These are phyloP conservation scores for Harpagifer antarcticus DNA, from an alignment of 2,797 vertebrate genomes.

Conservation along the genomic window DNA sequence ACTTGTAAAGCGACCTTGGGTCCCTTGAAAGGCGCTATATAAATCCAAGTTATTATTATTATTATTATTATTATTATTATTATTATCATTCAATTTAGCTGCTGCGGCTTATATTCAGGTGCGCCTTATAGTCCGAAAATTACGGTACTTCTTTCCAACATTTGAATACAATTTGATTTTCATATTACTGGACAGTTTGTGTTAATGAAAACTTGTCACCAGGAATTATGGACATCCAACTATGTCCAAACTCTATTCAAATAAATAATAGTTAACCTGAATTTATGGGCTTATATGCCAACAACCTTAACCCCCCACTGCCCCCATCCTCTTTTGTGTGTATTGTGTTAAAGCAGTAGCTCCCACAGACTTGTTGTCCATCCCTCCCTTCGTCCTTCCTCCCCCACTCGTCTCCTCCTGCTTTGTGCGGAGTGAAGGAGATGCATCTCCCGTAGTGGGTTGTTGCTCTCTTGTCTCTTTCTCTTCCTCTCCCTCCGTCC, in stretches of 20 bases:
- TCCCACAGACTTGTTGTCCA: conserved; percentile 28
- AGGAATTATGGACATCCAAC: not conserved
- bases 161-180: not conserved
- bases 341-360: conserved; percentile 31
- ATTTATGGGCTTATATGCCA: not conserved
- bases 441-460: conserved; percentile 53
- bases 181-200: not conserved
- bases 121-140: no score
- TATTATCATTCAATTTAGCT: no score
- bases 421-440: conserved; percentile 46
- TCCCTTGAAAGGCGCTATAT: no score
- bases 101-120: no score
- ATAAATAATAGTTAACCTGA: conserved; percentile 8
- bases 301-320: not conserved
- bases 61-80: no score
- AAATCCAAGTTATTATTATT: no score
- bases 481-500: conserved; percentile 19
- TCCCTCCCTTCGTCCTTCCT: conserved; percentile 39
- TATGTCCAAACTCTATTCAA: not conserved
- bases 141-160: no score
- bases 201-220: not conserved
- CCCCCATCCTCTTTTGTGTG: conserved; percentile 1
- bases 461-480: conserved; percentile 30
- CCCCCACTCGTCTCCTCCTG: conserved; percentile 28
- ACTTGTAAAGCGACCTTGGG: no score